A percentile compares a stretch with the other conserved stretches of the same genome.
Evolutionary conservation across 2,888 invertebrate genomes (phyloP).

Genomic region (Panzeria rudis): DNA sequence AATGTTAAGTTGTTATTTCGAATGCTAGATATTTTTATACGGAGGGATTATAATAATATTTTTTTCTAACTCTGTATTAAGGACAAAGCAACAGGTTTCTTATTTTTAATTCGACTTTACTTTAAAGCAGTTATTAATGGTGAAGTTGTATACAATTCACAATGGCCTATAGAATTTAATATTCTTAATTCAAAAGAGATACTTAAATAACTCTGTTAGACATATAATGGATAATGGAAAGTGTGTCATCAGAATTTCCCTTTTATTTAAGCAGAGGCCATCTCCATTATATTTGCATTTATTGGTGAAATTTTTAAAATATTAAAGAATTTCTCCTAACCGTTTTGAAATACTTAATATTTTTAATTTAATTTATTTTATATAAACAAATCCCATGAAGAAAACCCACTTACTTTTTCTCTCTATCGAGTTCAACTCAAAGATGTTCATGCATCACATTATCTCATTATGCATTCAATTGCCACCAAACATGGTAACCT

Average conservation of each 20-base stretch:
- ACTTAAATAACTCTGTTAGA: not conserved
- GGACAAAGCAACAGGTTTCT: conserved; percentile 37
- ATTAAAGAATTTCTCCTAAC: not conserved
- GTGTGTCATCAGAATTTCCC: not conserved
- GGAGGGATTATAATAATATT: conserved; percentile 1
- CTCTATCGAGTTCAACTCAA: not conserved
- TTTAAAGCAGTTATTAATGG: not conserved
- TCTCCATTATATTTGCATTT: no score
- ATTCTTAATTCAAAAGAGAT: not conserved
- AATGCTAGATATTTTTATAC: not conserved
- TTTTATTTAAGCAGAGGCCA: not conserved
- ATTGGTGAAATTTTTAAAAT: not conserved
- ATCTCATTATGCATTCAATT: conserved; percentile 9
- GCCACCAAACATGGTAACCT: conserved; percentile 34
- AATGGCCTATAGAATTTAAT: not conserved
- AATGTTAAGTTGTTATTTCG: conserved; percentile 33
- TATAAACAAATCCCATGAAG: not conserved
- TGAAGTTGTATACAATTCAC: not conserved
- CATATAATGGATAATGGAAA: not conserved
- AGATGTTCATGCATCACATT: conserved; percentile 1
- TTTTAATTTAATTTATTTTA: not conserved
- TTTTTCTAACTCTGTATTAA: conserved; percentile 38
- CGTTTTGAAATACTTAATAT: not conserved
- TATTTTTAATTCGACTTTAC: not conserved
- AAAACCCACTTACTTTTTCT: not conserved